These are phyloP conservation scores for Vombatus ursinus DNA, from an alignment of 2,113 vertebrate species.

Conservation along the genomic window DNA sequence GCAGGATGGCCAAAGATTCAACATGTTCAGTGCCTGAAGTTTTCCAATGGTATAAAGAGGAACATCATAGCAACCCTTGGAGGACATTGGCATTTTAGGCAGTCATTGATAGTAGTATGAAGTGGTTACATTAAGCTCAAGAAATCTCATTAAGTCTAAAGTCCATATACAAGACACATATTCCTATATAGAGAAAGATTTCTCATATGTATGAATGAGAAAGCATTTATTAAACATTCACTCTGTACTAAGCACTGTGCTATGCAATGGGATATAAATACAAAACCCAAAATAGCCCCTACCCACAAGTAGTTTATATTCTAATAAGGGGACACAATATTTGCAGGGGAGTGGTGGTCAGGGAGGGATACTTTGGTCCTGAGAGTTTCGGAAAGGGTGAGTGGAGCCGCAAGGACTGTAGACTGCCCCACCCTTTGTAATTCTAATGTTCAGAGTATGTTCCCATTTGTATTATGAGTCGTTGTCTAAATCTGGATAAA, in stretches of 20 bases:
- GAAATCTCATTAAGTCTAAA: background rate
- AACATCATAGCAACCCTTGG: background rate
- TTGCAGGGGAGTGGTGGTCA: background rate
- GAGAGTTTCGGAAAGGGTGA: background rate
- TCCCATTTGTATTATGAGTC: background rate
- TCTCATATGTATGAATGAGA: background rate
- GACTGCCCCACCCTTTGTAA: background rate
- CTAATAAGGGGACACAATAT: background rate
- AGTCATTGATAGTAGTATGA: background rate
- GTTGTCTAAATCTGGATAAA: background rate
- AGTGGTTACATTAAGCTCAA: background rate
- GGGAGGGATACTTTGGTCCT: background rate
- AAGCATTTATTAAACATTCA: background rate
- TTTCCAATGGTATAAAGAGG: background rate
- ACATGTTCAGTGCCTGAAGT: background rate
- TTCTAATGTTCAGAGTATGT: background rate
- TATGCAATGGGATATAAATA: background rate
- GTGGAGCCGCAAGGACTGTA: background rate
- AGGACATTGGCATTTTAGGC: background rate
- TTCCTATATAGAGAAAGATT: background rate
- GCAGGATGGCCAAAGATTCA: background rate
- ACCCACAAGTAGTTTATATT: background rate
- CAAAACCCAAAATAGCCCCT: background rate
- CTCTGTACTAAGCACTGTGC: background rate
- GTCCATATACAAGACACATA: background rate